Conservation (phyloP, 2,888 invertebrate species). For the Rotaria magnacalcarata region DNA sequence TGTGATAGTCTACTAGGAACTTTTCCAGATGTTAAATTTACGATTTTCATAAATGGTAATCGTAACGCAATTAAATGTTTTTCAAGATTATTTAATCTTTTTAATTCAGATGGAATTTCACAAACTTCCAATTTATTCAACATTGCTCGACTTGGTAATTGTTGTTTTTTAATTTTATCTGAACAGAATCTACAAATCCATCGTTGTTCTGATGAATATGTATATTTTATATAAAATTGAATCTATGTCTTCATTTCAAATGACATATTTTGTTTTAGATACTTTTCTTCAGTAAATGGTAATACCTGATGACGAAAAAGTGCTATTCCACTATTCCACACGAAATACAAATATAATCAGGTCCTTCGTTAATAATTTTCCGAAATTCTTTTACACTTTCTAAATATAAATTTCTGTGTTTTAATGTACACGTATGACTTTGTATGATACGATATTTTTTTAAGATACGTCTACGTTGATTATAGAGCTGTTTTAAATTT, state of each 20-base stretch:
- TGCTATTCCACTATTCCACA: neutral
- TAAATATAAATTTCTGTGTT: neutral
- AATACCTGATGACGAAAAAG: neutral
- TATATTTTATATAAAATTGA: neutral
- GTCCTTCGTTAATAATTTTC: neutral
- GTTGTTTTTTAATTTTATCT: neutral
- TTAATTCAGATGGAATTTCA: neutral
- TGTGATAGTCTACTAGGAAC: neutral
- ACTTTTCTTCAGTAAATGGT: neutral
- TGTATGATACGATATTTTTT: neutral
- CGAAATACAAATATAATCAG: neutral
- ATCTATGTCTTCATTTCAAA: neutral
- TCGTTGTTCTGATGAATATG: neutral
- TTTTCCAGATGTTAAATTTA: neutral
- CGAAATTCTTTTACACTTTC: neutral
- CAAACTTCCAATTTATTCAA: neutral
- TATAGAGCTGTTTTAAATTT: too few species aligned
- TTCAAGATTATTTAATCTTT: neutral
- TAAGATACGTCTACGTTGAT: too few species aligned
- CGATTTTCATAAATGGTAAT: neutral
- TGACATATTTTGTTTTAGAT: neutral
- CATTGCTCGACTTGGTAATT: neutral
- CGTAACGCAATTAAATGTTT: neutral
- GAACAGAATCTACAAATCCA: neutral
- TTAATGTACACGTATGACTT: neutral